Evolutionary conservation across 2,888 invertebrate genomes (phyloP).

Genomic region (Heteromyza rotundicornis): DNA sequence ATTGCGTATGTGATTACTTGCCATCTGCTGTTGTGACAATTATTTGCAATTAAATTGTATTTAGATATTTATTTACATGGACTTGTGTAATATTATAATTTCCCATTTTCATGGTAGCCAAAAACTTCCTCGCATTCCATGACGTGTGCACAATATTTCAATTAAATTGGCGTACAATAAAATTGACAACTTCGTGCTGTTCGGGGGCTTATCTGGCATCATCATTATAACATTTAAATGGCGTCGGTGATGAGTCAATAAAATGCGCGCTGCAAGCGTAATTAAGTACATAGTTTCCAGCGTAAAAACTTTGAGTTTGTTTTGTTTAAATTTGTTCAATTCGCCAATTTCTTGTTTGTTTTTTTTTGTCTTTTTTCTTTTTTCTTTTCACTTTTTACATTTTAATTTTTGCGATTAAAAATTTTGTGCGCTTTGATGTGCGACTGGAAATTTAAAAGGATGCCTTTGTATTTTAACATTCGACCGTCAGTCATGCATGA

Average conservation of each 20-base stretch:
- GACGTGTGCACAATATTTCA: not conserved
- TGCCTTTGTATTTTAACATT: not conserved
- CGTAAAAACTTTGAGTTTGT: too few species aligned
- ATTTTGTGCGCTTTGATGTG: not conserved
- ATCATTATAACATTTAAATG: too few species aligned
- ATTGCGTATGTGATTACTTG: too few species aligned
- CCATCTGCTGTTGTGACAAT: too few species aligned
- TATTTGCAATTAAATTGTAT: too few species aligned
- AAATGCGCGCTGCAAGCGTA: slow-evolving; percentile 2
- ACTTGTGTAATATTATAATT: too few species aligned
- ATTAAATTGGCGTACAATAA: not conserved
- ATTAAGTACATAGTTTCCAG: not conserved
- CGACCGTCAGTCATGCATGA: not conserved
- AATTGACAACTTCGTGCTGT: not conserved
- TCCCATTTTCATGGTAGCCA: too few species aligned
- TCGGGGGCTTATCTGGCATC: not conserved
- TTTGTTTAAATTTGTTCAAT: too few species aligned
- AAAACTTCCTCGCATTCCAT: too few species aligned
- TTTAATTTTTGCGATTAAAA: not conserved
- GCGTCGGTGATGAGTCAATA: not conserved
- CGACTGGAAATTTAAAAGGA: not conserved
- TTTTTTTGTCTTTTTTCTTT: not conserved
- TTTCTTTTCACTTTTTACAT: not conserved
- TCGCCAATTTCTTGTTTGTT: not conserved
- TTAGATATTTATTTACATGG: too few species aligned